A percentile compares a stretch with the other conserved stretches of the same genome.
phyloP scores from a whole-genome alignment of 92 coral and sea anemone genomes.

The Epizoanthus ramosus region DNA sequence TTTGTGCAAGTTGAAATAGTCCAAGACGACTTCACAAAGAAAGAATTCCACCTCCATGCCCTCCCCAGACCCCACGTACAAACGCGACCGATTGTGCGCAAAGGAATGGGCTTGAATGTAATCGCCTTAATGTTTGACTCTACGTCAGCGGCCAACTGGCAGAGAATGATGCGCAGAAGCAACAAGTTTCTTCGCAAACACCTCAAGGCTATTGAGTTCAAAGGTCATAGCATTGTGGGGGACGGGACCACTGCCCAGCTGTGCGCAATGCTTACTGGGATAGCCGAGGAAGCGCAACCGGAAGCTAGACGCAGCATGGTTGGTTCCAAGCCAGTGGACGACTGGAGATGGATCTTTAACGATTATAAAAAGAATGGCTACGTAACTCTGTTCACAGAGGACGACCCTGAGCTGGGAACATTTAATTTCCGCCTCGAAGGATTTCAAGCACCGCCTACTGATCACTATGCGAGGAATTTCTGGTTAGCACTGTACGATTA shows the following conservation, averaged over 20 bases:
- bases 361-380: constrained; percentile 69
- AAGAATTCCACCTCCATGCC: constrained; percentile 67
- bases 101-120: constrained; percentile 73
- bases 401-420: constrained; percentile 64
- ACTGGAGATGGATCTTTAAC: constrained; percentile 76
- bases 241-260: constrained; percentile 84
- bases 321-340: constrained; percentile 61
- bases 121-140: constrained; percentile 80
- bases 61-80: constrained; percentile 65
- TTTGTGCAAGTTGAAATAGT: constrained; percentile 26
- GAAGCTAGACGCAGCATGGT: constrained; percentile 68
- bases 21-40: background rate
- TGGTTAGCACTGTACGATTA: constrained; percentile 67
- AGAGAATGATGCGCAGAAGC: constrained; percentile 71
- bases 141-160: constrained; percentile 80
- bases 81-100: constrained; percentile 41
- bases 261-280: constrained; percentile 83
- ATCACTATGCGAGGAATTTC: constrained; percentile 79
- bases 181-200: constrained; percentile 54
- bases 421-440: constrained; percentile 80
- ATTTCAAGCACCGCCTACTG: constrained; percentile 75
- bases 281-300: constrained; percentile 58
- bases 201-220: constrained; percentile 53
- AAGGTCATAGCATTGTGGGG: constrained; percentile 78
- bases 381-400: constrained; percentile 78